Conservation (phyloP, 2,888 invertebrate genomes). For the Eurytoma californica region DNA sequence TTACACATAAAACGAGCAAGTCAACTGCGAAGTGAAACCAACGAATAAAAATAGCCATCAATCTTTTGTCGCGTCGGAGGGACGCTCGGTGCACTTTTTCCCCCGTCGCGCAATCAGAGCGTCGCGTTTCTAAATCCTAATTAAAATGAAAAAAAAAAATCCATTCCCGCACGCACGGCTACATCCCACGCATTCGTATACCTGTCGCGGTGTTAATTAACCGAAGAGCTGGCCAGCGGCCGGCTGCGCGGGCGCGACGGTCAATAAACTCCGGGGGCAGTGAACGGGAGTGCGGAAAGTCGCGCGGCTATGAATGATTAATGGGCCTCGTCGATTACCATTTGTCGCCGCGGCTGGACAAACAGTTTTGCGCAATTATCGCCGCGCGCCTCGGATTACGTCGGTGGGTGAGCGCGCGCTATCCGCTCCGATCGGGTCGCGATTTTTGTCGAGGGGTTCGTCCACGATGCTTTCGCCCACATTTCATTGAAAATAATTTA, state of each 20-base stretch:
- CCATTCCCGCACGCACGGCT: too few species aligned
- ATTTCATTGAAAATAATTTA: too few species aligned
- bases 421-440: too few species aligned
- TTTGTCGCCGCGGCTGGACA: conserved; percentile 60
- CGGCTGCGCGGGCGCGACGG: conserved; percentile 56
- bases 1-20: too few species aligned
- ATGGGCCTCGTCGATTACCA: conserved; percentile 65
- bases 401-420: neutral
- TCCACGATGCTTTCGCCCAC: too few species aligned
- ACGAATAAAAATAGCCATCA: too few species aligned
- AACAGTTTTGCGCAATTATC: conserved; percentile 65
- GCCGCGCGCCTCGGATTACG: conserved; percentile 37
- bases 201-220: conserved; percentile 61
- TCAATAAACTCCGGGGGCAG: conserved; percentile 59
- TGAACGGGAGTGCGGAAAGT: neutral
- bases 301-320: conserved; percentile 65
- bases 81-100: neutral
- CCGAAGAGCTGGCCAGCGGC: conserved; percentile 47
- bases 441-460: too few species aligned
- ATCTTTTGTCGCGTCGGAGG: neutral
- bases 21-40: too few species aligned
- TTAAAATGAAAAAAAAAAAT: too few species aligned
- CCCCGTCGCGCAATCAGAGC: neutral
- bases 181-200: too few species aligned
- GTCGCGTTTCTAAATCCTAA: too few species aligned